phyloP scores from a whole-genome alignment of 1,140 invertebrate species.

The Uloborus diversus region DNA sequence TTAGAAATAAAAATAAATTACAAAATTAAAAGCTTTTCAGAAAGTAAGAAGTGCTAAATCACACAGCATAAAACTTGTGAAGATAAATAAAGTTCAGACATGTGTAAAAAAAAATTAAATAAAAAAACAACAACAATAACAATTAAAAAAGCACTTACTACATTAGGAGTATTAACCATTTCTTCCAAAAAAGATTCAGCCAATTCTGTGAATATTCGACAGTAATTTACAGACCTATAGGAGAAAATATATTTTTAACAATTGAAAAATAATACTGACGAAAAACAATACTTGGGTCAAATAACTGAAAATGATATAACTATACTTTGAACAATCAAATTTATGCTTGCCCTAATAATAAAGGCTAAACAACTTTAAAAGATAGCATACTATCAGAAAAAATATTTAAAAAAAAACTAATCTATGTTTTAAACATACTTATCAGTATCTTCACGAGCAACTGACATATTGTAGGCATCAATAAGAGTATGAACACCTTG shows the following conservation, averaged over 20 bases:
- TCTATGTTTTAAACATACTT: conserved; percentile 66
- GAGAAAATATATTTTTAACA: no score
- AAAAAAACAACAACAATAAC: not conserved
- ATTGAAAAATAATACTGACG: no score
- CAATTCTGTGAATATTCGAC: conserved; percentile 93
- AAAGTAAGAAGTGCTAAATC: not conserved
- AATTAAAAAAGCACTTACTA: conserved; percentile 19
- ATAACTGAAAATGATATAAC: no score
- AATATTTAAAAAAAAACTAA: conserved; percentile 8
- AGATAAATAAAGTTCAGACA: not conserved
- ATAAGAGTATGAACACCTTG: conserved; percentile 82
- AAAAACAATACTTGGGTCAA: no score
- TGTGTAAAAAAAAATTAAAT: no score
- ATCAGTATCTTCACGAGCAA: conserved; percentile 91
- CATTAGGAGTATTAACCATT: conserved; percentile 73
- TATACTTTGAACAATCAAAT: no score
- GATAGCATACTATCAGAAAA: not conserved
- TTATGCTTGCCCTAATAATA: no score
- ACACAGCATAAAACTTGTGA: not conserved
- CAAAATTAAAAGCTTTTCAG: conserved; percentile 17
- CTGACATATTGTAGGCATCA: conserved; percentile 87
- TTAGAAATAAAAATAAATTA: no score
- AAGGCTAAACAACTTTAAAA: not conserved
- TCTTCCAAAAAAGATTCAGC: conserved; percentile 89
- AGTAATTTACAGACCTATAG: conserved; percentile 85